Evolutionary conservation across 2,888 invertebrate species (phyloP), one percentile per base, ranked within the genome.

Genomic region (Melanotus villosus): DNA sequence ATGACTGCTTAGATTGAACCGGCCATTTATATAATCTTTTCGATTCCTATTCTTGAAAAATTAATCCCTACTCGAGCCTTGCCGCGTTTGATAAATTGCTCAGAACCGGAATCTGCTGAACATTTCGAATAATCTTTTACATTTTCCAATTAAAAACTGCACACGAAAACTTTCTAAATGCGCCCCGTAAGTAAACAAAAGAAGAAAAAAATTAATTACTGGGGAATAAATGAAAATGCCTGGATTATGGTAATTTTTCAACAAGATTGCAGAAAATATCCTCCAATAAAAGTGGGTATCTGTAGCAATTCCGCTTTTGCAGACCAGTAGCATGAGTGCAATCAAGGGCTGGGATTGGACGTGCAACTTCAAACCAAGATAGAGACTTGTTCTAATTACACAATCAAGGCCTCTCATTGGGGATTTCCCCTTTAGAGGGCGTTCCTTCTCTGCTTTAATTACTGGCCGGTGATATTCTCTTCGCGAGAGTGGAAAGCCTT

Each of bases 301-400:
- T 32, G 54, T 38, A 30, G 70, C 62, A 66, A 60, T 69, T 69
- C 65, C 26, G 52, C 19, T 21, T 52, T 65, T 76, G 72, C 70
- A 79, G 79, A 79, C 80, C 80, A 79, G 80, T 80, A 79, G 80
- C 79, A 75, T 66, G 76, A 73, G 73, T 70, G 76, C 79, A 81
- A 81, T 81, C 80, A 81, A 78, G 77, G 69, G 57, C 64, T 69
- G 73, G 74, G 79, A 82, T 82, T 82, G 83, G 83, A 74, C 76
- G 77, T 70, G 73, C 68, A 66, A 74, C 77, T 76, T 74, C 76
- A 78, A 77, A 74, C 79, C 79, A 73, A 78, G 80, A 78, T 77
- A 78, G 77, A 76, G 81, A 79, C 80, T 82, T 82, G 83, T 84
- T 83, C 83, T 84, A 84, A 84, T 84, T 84, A 84, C 81, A 80